These are phyloP conservation scores for Epiblema foenella DNA, from an alignment of 2,888 invertebrate genomes.

Conservation along the genomic window DNA sequence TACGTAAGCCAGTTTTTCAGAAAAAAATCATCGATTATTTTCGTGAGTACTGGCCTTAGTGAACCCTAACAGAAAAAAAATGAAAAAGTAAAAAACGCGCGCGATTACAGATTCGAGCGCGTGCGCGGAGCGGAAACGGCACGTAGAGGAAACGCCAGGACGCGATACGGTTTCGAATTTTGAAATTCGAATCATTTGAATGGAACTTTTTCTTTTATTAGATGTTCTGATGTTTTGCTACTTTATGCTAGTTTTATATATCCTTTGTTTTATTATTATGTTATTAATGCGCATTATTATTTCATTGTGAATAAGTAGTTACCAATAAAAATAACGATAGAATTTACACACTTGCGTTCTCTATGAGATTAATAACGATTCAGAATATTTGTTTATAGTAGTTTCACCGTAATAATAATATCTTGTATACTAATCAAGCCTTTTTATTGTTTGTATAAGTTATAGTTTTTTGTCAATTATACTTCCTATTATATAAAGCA, in stretches of 20 bases:
- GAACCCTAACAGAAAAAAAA: constrained; percentile 49
- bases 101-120: constrained; percentile 81
- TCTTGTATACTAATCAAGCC: too few species aligned
- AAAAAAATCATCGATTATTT: neutral
- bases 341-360: too few species aligned
- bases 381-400: too few species aligned
- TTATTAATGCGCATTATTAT: neutral
- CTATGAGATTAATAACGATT: too few species aligned
- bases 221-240: constrained; percentile 45
- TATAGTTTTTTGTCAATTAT: too few species aligned
- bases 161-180: constrained; percentile 84
- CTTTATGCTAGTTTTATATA: constrained; percentile 19
- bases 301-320: neutral
- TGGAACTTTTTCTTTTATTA: constrained; percentile 55
- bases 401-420: too few species aligned
- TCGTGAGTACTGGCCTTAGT: neutral
- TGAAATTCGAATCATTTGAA: constrained; percentile 75
- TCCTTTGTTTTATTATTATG: constrained; percentile 5
- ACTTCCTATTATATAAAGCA: too few species aligned
- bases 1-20: too few species aligned
- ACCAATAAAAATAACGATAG: too few species aligned
- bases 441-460: too few species aligned
- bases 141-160: constrained; percentile 83
- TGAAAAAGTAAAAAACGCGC: constrained; percentile 65
- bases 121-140: constrained; percentile 75